A percentile compares a stretch with the other conserved stretches of the same genome.
These are phyloP conservation scores for Chironomus riparius DNA, from an alignment of 2,888 invertebrate species.

Conservation along the genomic window DNA sequence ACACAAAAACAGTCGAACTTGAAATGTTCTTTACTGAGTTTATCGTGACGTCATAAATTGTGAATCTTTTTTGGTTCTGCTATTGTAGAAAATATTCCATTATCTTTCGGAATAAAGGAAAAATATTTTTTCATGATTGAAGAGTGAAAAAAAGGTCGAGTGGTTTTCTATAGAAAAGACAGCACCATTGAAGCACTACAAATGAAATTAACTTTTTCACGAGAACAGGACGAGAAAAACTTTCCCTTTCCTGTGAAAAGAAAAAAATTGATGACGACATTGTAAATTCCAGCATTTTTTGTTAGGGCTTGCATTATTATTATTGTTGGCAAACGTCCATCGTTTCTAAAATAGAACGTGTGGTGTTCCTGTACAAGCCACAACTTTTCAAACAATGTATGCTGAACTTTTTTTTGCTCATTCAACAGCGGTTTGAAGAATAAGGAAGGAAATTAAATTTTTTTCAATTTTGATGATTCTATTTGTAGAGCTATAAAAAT, in stretches of 20 bases:
- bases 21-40: too few relatives aligned
- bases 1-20: neutral
- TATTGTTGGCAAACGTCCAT: neutral
- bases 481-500: neutral
- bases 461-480: neutral
- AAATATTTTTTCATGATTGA: neutral
- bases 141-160: neutral
- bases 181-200: too few relatives aligned
- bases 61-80: neutral
- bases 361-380: neutral
- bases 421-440: neutral
- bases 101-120: neutral
- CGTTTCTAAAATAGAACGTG: neutral
- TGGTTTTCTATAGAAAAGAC: neutral
- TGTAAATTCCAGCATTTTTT: neutral
- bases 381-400: neutral
- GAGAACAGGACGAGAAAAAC: neutral
- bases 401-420: neutral
- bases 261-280: neutral
- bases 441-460: neutral
- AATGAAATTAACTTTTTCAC: too few relatives aligned
- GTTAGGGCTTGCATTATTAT: neutral
- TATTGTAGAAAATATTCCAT: neutral
- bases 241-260: neutral
- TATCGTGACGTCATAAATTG: neutral